Conservation (phyloP, 2,113 vertebrate species). For the Crotalus viridis region DNA sequence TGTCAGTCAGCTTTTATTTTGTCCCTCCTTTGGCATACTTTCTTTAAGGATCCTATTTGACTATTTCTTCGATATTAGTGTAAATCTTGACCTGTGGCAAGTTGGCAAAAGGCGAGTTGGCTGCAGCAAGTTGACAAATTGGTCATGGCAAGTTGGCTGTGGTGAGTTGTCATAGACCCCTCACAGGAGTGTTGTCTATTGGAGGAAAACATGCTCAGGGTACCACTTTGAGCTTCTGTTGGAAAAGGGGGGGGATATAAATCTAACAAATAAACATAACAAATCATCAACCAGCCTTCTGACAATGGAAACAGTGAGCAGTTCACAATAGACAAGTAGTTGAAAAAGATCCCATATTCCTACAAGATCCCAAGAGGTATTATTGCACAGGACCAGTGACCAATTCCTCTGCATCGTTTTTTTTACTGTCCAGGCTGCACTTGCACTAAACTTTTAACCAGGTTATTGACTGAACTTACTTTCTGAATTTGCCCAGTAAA, state of each 20-base stretch:
- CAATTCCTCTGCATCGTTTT: neutral
- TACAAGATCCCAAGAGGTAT: neutral
- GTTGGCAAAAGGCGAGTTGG: too few relatives aligned
- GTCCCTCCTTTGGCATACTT: too few relatives aligned
- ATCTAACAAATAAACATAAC: neutral
- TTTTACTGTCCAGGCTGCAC: neutral
- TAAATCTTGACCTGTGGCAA: too few relatives aligned
- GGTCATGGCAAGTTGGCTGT: too few relatives aligned
- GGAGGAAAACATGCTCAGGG: neutral
- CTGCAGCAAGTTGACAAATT: too few relatives aligned
- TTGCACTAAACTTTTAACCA: neutral
- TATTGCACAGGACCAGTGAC: neutral
- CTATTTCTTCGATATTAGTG: too few relatives aligned
- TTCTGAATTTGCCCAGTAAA: neutral
- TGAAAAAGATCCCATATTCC: neutral
- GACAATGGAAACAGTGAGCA: constrained; percentile 4
- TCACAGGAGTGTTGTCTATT: neutral
- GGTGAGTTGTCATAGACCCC: too few relatives aligned
- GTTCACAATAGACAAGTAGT: neutral
- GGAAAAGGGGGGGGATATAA: neutral
- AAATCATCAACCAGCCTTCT: neutral
- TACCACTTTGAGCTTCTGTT: neutral
- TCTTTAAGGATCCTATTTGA: too few relatives aligned
- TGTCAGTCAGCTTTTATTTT: too few relatives aligned
- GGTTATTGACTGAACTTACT: neutral